Evolutionary conservation across 2,113 vertebrate genomes (phyloP).

Genomic region (Pluvianellus socialis): DNA sequence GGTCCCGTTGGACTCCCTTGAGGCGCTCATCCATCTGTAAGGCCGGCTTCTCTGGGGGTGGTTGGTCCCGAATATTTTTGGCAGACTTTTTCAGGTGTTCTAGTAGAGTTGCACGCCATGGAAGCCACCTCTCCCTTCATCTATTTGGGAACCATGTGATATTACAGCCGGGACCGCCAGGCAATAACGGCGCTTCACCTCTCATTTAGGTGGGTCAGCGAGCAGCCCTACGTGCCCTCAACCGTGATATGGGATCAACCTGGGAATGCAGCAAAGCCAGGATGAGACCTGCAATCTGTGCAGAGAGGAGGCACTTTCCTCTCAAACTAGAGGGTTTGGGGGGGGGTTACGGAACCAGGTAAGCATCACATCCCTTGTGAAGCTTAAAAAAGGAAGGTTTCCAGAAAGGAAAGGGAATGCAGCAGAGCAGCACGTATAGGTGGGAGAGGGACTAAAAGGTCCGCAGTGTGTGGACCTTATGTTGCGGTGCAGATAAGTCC

Average conservation of each 20-base stretch:
- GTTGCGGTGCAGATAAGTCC: not conserved
- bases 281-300: not conserved
- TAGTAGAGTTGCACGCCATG: not conserved
- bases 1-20: not conserved
- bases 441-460: not conserved
- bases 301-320: not conserved
- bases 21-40: not conserved
- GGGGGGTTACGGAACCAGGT: not conserved
- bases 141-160: fast-evolving
- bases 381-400: not conserved
- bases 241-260: not conserved
- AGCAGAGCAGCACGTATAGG: fast-evolving
- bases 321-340: fast-evolving
- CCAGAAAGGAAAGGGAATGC: not conserved
- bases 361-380: not conserved
- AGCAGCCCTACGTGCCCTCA: not conserved
- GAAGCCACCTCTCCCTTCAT: not conserved
- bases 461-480: not conserved
- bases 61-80: not conserved
- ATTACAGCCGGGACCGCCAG: fast-evolving
- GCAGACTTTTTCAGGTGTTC: not conserved
- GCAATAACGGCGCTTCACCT: fast-evolving
- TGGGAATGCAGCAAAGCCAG: not conserved
- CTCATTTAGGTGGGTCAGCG: fast-evolving
- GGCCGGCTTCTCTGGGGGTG: not conserved